A percentile compares a stretch with the other conserved stretches of the same genome.
These are phyloP conservation scores for Choloepus didactylus DNA, from an alignment of 2,797 vertebrate species.

Conservation along the genomic window DNA sequence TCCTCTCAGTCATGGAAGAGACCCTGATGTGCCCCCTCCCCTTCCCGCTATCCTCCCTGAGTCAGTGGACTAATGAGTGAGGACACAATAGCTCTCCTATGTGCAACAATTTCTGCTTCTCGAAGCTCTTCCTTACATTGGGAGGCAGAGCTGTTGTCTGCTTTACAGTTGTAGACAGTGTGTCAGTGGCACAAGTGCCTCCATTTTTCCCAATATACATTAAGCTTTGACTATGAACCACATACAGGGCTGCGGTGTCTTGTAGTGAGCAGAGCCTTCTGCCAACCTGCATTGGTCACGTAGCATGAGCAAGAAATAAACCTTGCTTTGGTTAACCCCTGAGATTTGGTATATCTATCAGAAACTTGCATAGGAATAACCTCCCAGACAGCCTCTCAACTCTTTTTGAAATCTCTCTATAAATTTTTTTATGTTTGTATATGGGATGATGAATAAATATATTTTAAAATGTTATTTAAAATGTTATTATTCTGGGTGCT, in stretches of 20 bases:
- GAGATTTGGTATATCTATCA: neutral
- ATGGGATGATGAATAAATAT: neutral
- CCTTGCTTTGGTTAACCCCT: neutral
- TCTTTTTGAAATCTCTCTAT: too few species aligned
- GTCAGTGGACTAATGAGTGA: neutral
- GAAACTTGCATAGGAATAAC: too few species aligned
- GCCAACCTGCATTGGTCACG: neutral
- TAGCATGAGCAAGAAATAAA: neutral
- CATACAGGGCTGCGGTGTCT: neutral
- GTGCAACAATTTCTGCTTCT: neutral
- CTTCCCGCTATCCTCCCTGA: neutral
- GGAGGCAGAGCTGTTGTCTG: neutral
- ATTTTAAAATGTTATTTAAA: neutral
- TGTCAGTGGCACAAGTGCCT: neutral
- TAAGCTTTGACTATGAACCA: neutral
- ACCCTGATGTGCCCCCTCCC: neutral
- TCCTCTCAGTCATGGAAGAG: neutral
- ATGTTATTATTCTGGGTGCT: neutral
- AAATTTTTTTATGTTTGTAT: neutral
- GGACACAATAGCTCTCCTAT: neutral
- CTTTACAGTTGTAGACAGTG: neutral
- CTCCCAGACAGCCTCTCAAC: too few species aligned
- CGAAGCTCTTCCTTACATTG: neutral
- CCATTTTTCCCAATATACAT: neutral
- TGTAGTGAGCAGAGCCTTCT: neutral